Evolutionary conservation across 2,797 vertebrate species (phyloP).

Genomic region (Merluccius polli): DNA sequence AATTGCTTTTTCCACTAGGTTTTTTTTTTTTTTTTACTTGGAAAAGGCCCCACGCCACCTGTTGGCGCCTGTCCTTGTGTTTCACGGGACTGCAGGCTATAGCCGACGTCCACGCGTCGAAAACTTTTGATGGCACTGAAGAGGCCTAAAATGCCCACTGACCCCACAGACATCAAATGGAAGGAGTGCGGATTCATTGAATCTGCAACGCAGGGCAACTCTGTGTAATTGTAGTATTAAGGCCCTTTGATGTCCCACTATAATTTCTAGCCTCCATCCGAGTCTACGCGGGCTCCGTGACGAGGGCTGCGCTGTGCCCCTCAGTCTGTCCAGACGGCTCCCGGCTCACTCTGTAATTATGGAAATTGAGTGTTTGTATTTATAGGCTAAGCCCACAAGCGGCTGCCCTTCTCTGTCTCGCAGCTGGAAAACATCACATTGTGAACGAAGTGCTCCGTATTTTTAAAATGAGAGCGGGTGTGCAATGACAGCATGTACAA

Average conservation of each 20-base stretch:
- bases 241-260: slow-evolving; percentile 70
- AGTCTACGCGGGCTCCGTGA: slow-evolving; percentile 69
- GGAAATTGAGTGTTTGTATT: slow-evolving; percentile 93
- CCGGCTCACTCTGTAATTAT: slow-evolving; percentile 87
- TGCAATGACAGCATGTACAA: slow-evolving; percentile 52
- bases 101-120: background rate
- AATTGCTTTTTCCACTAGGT: background rate
- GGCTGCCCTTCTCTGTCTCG: slow-evolving; percentile 76
- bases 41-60: background rate
- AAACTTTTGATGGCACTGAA: background rate
- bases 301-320: slow-evolving; percentile 70
- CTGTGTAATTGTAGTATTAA: slow-evolving; percentile 75
- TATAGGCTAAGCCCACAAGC: slow-evolving; percentile 88
- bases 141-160: slow-evolving; percentile 34
- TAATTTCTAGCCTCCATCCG: slow-evolving; percentile 72
- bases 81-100: too few relatives aligned
- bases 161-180: slow-evolving; percentile 49
- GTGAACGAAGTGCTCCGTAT: slow-evolving; percentile 70
- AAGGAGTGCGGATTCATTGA: slow-evolving; percentile 56
- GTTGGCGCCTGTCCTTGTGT: background rate
- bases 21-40: background rate
- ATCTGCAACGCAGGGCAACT: slow-evolving; percentile 50
- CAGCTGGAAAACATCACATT: slow-evolving; percentile 88
- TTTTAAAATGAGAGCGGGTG: slow-evolving; percentile 54
- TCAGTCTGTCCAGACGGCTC: slow-evolving; percentile 78